These are phyloP conservation scores for Pharmacophagus antenor DNA, from an alignment of 2,888 invertebrate species.

Conservation along the genomic window DNA sequence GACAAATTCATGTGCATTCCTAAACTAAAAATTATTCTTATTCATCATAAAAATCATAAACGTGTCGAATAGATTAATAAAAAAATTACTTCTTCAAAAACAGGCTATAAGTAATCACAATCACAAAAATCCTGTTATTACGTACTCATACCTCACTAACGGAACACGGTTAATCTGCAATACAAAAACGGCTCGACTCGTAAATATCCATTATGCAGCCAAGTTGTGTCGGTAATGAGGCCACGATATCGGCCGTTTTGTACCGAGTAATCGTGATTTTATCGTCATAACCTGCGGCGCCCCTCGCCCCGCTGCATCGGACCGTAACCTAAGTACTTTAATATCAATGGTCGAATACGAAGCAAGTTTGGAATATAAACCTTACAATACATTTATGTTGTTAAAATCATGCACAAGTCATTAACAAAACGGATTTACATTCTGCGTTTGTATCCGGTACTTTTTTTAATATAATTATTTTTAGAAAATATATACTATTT, in stretches of 20 bases:
- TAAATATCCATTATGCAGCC: conserved; percentile 61
- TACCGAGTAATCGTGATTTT: conserved; percentile 75
- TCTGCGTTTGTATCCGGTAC: neutral
- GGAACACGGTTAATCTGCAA: conserved; percentile 29
- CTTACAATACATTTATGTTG: conserved; percentile 16
- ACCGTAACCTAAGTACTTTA: conserved; percentile 53
- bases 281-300: conserved; percentile 46
- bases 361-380: conserved; percentile 11
- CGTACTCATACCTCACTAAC: conserved; percentile 25
- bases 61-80: neutral
- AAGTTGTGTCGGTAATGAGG: conserved; percentile 62
- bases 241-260: conserved; percentile 72
- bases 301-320: conserved; percentile 43
- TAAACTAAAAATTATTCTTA: too few relatives aligned
- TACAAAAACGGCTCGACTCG: conserved; percentile 32
- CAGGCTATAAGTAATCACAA: conserved; percentile 11
- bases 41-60: neutral
- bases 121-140: conserved; percentile 15
- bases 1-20: too few relatives aligned
- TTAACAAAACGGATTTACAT: too few relatives aligned
- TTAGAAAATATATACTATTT: too few relatives aligned
- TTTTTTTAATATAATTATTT: neutral
- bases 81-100: neutral
- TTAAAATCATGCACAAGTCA: neutral
- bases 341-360: conserved; percentile 37